phyloP scores from a whole-genome alignment of 2,888 invertebrate genomes.

The Platypus cylindrus region DNA sequence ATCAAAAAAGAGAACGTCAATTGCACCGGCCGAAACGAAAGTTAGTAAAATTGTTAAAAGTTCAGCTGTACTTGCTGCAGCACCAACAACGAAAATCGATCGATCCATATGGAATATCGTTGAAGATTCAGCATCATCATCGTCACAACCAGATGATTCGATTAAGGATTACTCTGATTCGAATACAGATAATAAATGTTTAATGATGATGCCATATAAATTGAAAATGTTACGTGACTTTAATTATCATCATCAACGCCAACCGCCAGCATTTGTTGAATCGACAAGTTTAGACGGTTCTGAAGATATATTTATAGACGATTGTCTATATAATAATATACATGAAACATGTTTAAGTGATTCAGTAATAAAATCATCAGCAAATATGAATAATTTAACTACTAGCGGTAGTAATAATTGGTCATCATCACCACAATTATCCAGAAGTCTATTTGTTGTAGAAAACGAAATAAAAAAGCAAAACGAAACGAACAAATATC shows the following conservation, averaged over 20 bases:
- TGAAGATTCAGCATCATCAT: conserved; percentile 35
- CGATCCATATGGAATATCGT: conserved; percentile 38
- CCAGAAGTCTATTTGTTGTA: conserved; percentile 25
- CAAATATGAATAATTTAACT: conserved; percentile 1
- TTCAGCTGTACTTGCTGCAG: conserved; percentile 34
- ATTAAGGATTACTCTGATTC: conserved; percentile 17
- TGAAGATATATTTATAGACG: conserved; percentile 28
- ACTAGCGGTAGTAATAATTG: conserved; percentile 14
- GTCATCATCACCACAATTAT: conserved; percentile 31
- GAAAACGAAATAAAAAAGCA: conserved; percentile 20
- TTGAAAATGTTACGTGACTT: conserved; percentile 15
- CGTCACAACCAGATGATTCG: conserved; percentile 24
- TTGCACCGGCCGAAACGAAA: conserved; percentile 10
- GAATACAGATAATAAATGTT: conserved; percentile 15
- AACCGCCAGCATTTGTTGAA: conserved; percentile 18
- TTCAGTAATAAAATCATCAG: not conserved
- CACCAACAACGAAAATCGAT: conserved; percentile 28
- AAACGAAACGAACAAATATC: conserved; percentile 11
- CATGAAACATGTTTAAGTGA: conserved; percentile 8
- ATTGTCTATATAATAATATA: conserved; percentile 8
- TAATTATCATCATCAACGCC: too few species aligned
- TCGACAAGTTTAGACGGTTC: conserved; percentile 21
- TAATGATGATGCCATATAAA: conserved; percentile 21
- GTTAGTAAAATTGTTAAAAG: conserved; percentile 25
- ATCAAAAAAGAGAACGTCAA: conserved; percentile 5